These are phyloP conservation scores for Pristionchus fissidentatus DNA, from an alignment of 2,888 invertebrate genomes.

Conservation along the genomic window DNA sequence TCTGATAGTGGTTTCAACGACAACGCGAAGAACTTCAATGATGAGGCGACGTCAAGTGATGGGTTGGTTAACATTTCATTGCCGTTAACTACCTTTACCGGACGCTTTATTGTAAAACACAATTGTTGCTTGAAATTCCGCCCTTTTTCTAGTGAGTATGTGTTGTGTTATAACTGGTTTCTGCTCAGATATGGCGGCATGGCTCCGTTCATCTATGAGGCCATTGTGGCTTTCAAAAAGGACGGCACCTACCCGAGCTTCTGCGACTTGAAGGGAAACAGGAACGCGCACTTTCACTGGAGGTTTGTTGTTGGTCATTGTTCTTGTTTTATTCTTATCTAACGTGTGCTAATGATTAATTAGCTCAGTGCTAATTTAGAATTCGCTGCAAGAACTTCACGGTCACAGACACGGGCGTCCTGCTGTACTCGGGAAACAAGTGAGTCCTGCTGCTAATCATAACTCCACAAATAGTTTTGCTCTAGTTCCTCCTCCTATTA, in stretches of 20 bases:
- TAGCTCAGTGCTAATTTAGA: too few species aligned
- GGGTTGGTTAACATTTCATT: background rate
- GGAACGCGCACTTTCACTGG: slow-evolving; percentile 47
- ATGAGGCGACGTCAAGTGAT: background rate
- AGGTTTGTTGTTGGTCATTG: background rate
- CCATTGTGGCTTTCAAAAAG: slow-evolving; percentile 38
- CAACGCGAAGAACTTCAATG: background rate
- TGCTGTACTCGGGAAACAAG: slow-evolving; percentile 29
- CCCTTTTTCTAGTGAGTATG: too few species aligned
- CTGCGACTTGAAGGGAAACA: background rate
- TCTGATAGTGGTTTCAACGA: background rate
- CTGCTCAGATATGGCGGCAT: slow-evolving; percentile 32
- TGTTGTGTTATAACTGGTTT: too few species aligned
- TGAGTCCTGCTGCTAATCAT: too few species aligned
- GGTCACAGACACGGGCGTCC: background rate
- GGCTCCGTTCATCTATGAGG: slow-evolving; percentile 32
- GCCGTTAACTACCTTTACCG: background rate
- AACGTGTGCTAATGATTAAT: background rate
- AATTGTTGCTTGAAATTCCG: too few species aligned
- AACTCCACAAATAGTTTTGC: too few species aligned
- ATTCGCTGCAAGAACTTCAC: slow-evolving; percentile 30
- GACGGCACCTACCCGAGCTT: slow-evolving; percentile 31
- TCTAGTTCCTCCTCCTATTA: too few species aligned
- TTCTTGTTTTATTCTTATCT: background rate
- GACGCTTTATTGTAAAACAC: too few species aligned